Evolutionary conservation across 2,888 invertebrate species (phyloP), one percentile per base, ranked within the genome.

Genomic region (Conomelus anceps): DNA sequence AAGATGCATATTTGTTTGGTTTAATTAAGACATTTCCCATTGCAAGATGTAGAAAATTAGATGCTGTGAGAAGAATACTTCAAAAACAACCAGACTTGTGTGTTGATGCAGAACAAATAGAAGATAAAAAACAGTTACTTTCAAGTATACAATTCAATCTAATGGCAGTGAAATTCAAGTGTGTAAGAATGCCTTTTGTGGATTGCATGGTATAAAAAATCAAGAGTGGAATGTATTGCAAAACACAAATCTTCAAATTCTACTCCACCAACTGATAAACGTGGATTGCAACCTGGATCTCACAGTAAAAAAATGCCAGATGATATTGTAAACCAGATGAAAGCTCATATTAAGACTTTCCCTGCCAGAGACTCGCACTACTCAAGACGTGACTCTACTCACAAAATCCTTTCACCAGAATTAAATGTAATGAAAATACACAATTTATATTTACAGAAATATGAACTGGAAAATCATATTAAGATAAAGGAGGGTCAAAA

Each of bases 401-500:
- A 24, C 13, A 88, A 63, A 23, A 24, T 88, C 63, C 41, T 90
- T 22, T 89, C 90, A 22, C 85, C 90, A 22, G 85, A 90, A 11
- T 26, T 90, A 9, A 88, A 88, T 63, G 84, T 89, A n/a, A 24
- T 23, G 0, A 90, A 90, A 88, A 88, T 90, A 87, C 85, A 90
- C 22, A 20, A 84, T 4, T 22, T 90, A 17, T 90, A 89, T 63
- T 22, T 90, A n/a, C 20, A 90, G 85, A 85, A 90, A 22, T 90
- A 90, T 88, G 90, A 90, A 86, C 88, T 85, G 6, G 89, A 90
- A 24, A 87, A 26, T 23, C 85, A 23, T 29, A 84, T 85, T 23
- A 29, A 23, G 86, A 88, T 29, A 6, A 22, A 89, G 88, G 22
- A 87, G 17, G 89, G 88, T 11, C 29, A 85, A 88, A 88, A 88